phyloP scores from a whole-genome alignment of 92 coral and sea anemone species.

The Porites rus region DNA sequence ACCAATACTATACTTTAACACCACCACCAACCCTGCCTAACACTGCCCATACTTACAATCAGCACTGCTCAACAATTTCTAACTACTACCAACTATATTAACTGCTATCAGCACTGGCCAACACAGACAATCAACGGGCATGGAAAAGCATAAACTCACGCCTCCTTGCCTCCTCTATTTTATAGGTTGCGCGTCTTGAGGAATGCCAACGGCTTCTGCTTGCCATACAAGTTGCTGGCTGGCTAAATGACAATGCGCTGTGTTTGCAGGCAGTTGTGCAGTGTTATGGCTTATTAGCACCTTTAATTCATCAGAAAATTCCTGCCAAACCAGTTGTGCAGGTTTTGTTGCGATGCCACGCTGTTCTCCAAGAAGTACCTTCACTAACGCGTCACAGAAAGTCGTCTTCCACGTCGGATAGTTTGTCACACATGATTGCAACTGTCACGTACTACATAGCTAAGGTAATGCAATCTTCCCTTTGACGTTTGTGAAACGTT shows the following conservation, averaged over 20 bases:
- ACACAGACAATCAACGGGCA: too few species aligned
- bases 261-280: slow-evolving; percentile 92
- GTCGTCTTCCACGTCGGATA: slow-evolving; percentile 84
- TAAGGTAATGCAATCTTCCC: slow-evolving; percentile 60
- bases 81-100: too few species aligned
- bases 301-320: slow-evolving; percentile 88
- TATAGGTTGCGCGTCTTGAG: slow-evolving; percentile 81
- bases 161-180: background rate
- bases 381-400: slow-evolving; percentile 90
- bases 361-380: slow-evolving; percentile 95
- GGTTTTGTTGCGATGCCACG: slow-evolving; percentile 92
- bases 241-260: slow-evolving; percentile 92
- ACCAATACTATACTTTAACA: too few species aligned
- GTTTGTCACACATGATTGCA: slow-evolving; percentile 95
- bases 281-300: slow-evolving; percentile 93
- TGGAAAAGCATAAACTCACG: too few species aligned
- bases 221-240: slow-evolving; percentile 90
- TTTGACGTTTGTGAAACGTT: background rate
- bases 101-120: too few species aligned
- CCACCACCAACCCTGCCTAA: too few species aligned
- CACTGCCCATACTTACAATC: too few species aligned
- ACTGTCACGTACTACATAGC: slow-evolving; percentile 88
- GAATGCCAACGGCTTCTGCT: slow-evolving; percentile 91
- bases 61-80: too few species aligned
- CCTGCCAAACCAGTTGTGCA: slow-evolving; percentile 94